Percentiles rank a stretch among this genome's conserved stretches.
Conservation (phyloP, 2,113 vertebrate genomes). For the Falco punctatus region DNA sequence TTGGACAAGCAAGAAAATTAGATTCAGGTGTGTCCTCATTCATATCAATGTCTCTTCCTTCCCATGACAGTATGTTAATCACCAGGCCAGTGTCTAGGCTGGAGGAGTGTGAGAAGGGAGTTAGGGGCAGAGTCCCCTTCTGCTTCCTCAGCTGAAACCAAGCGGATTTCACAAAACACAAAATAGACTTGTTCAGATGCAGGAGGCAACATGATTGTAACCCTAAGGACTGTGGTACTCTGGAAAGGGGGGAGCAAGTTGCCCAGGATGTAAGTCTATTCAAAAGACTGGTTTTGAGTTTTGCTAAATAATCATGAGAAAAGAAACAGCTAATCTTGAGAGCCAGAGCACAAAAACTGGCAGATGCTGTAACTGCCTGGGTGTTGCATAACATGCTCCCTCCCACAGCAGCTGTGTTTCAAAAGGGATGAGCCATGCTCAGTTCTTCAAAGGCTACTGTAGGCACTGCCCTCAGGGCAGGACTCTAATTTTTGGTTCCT, state of each 20-base stretch:
- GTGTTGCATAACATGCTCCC: background rate
- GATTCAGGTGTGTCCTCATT: slow-evolving; percentile 35
- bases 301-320: background rate
- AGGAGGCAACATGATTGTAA: background rate
- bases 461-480: slow-evolving; percentile 18
- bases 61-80: slow-evolving; percentile 36
- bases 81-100: background rate
- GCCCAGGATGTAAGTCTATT: background rate
- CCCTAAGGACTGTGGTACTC: background rate
- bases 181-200: background rate
- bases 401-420: background rate
- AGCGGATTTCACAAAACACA: background rate
- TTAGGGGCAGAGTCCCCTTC: background rate
- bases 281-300: background rate
- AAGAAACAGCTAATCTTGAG: background rate
- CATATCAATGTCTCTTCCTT: slow-evolving; percentile 13
- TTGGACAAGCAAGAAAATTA: slow-evolving; percentile 1
- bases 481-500: background rate
- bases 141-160: background rate
- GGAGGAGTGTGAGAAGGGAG: background rate
- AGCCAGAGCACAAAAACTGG: background rate
- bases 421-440: background rate
- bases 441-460: slow-evolving; percentile 50
- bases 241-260: background rate
- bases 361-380: background rate